Evolutionary conservation across 2,797 vertebrate species (phyloP).

Genomic region (Sparidentex hasta): DNA sequence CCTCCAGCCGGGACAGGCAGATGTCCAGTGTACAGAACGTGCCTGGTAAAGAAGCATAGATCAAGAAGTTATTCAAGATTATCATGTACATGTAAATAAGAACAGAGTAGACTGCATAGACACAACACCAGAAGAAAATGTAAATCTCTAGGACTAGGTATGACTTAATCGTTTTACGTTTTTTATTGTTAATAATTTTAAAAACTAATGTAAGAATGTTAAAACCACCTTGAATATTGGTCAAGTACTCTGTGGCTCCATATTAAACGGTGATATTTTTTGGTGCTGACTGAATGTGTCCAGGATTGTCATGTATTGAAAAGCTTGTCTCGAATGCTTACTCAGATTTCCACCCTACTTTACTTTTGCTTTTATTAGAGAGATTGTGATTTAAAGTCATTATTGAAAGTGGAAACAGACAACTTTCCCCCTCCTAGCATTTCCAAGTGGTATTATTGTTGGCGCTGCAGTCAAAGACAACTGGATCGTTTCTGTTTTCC

Average conservation of each 20-base stretch:
- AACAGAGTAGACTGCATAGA: neutral
- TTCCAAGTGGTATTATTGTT: neutral
- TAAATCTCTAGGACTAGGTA: neutral
- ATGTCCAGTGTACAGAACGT: constrained; percentile 92
- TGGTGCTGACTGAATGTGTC: too few relatives aligned
- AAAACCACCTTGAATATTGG: too few relatives aligned
- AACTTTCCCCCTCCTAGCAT: too few relatives aligned
- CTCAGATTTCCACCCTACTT: neutral
- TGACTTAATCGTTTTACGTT: neutral
- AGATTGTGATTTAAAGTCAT: neutral
- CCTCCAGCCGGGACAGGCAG: constrained; percentile 89
- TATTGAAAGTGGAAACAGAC: too few relatives aligned
- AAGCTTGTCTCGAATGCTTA: neutral
- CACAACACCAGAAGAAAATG: neutral
- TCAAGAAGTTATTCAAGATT: neutral
- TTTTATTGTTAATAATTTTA: too few relatives aligned
- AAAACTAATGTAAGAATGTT: too few relatives aligned
- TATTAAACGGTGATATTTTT: too few relatives aligned
- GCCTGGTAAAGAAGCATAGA: constrained; percentile 68
- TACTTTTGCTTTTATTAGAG: neutral
- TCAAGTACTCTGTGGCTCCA: too few relatives aligned
- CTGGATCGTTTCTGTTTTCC: too few relatives aligned
- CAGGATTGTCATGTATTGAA: neutral
- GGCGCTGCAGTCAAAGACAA: too few relatives aligned
- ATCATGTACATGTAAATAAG: too few relatives aligned